Evolutionary conservation across 2,888 invertebrate genomes (phyloP).

Genomic region (Ophion ventricosus): DNA sequence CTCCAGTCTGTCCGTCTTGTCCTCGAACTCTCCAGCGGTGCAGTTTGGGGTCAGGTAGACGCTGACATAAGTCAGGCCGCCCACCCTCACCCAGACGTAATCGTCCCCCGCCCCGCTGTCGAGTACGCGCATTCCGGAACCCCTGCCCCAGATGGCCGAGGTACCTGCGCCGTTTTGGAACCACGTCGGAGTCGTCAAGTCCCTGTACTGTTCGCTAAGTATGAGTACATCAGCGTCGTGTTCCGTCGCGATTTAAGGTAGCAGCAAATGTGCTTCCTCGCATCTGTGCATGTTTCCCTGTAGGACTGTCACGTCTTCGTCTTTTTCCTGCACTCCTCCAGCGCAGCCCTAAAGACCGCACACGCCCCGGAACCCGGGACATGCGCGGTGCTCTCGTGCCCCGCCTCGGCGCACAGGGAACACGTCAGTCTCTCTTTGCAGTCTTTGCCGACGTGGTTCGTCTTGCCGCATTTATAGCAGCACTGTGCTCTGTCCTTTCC

Average conservation of each 20-base stretch:
- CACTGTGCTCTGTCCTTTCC: conserved; percentile 6
- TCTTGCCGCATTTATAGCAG: conserved; percentile 11
- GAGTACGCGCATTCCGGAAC: not conserved
- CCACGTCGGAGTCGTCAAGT: conserved; percentile 25
- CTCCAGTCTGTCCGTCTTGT: conserved; percentile 38
- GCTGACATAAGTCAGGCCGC: conserved; percentile 44
- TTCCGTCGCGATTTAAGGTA: conserved; percentile 49
- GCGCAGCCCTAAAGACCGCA: too few species aligned
- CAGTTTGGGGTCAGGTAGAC: conserved; percentile 47
- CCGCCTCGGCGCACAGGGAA: too few species aligned
- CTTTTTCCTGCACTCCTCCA: too few species aligned
- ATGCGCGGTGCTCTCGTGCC: too few species aligned
- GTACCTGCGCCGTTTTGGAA: conserved; percentile 31
- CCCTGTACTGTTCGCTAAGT: conserved; percentile 46
- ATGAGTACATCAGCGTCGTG: conserved; percentile 44
- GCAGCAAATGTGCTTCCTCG: conserved; percentile 20
- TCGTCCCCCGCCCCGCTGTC: conserved; percentile 47
- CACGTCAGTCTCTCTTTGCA: conserved; percentile 25
- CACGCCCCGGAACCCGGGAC: too few species aligned
- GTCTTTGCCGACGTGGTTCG: conserved; percentile 29
- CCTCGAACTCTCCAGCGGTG: conserved; percentile 31
- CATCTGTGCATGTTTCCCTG: conserved; percentile 23
- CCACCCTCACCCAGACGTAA: too few species aligned
- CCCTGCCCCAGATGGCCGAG: conserved; percentile 53
- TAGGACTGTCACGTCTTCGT: not conserved